Conservation (phyloP, 2,113 vertebrate genomes). For the Athene noctua region DNA sequence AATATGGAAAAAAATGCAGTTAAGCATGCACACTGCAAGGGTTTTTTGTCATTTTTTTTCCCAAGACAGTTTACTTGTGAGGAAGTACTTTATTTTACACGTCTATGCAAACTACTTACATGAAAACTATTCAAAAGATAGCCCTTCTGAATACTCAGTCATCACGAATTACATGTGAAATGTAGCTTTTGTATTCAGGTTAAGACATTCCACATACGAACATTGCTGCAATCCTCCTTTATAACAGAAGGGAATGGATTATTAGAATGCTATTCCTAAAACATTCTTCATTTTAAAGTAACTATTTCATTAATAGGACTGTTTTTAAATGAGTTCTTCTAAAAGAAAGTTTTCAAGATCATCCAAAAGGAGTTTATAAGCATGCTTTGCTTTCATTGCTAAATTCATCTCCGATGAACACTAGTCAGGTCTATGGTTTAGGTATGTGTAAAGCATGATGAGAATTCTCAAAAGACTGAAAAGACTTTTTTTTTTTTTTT, state of each 20-base stretch:
- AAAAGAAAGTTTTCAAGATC: not conserved
- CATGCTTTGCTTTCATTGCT: not conserved
- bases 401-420: not conserved
- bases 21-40: not conserved
- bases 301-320: not conserved
- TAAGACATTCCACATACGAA: constrained; percentile 14
- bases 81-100: not conserved
- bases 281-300: constrained; percentile 52
- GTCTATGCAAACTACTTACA: constrained; percentile 40
- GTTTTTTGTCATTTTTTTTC: not conserved
- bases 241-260: constrained; percentile 70
- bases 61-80: not conserved
- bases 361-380: not conserved
- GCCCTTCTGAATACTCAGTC: constrained; percentile 8
- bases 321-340: constrained; percentile 1
- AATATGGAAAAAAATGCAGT: not conserved
- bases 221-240: constrained; percentile 62
- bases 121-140: constrained; percentile 24
- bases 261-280: constrained; percentile 29
- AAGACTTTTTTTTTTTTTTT: not conserved
- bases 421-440: constrained; percentile 1
- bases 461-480: not conserved
- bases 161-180: constrained; percentile 12
- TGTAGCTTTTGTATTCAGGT: not conserved
- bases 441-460: not conserved